Percentiles rank a stretch among this genome's conserved stretches.
These are phyloP conservation scores for Neodon shergylaensis DNA, from an alignment of 2,113 vertebrate species.

Conservation along the genomic window DNA sequence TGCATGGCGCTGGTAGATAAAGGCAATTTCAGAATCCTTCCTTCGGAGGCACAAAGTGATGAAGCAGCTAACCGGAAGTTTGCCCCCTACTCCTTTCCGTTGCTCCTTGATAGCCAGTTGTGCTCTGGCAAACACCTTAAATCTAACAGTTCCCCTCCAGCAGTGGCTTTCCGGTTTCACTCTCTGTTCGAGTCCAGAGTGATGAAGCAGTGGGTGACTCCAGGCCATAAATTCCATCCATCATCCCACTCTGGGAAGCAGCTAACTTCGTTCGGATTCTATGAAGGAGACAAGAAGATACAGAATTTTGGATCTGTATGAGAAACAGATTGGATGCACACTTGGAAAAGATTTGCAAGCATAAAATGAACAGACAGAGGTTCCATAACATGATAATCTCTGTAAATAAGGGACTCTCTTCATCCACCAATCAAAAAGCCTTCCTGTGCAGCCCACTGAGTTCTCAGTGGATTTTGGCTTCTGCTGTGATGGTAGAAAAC, in stretches of 20 bases:
- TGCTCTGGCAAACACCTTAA: background rate
- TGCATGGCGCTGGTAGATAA: background rate
- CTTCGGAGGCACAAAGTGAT: background rate
- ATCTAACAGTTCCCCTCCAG: background rate
- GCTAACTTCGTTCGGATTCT: background rate
- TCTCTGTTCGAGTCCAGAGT: background rate
- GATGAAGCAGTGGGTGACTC: background rate
- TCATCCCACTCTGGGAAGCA: constrained; percentile 7
- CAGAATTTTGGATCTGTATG: constrained; percentile 23
- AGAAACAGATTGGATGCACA: constrained; percentile 54
- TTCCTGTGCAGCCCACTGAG: constrained; percentile 37
- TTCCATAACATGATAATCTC: constrained; percentile 60
- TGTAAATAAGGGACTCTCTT: constrained; percentile 59
- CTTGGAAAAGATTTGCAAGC: constrained; percentile 70
- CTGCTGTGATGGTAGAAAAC: constrained; percentile 25
- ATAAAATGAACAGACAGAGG: constrained; percentile 64
- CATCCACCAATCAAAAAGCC: constrained; percentile 58
- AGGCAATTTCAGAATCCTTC: background rate
- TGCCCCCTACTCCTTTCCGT: background rate
- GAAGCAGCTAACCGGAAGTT: background rate
- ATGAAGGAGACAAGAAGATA: constrained; percentile 13
- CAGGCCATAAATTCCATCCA: background rate
- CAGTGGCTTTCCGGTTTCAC: background rate
- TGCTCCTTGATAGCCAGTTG: background rate
- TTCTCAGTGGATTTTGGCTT: constrained; percentile 46